Base-by-base conservation (phyloP, 2,888 invertebrate species). In the Drosophila borborema region DNA sequence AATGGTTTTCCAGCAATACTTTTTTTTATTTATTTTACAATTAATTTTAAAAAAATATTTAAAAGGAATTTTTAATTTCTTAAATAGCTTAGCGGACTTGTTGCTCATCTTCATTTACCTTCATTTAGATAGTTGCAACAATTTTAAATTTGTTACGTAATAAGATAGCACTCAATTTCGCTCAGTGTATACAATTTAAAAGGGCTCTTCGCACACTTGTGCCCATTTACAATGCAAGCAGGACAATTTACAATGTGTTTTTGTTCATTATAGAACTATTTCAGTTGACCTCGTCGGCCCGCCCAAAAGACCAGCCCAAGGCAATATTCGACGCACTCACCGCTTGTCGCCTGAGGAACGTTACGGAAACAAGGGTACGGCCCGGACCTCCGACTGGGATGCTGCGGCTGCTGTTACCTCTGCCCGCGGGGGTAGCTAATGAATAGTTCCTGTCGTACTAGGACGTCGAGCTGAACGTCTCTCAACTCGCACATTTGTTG, bases 161-260 rank as follows among this genome's bases (percentile, higher is more conserved):
- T 14, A 14, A 7, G 14, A 9, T 9, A 16, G 1, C 28, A 16
- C 10, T 2, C 2, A 6, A 28, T 80, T 88, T 76, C 16, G 56
- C 48, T 36, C 18, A 74, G 90, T 86, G 88, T 56, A 72, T 0
- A 0, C 23, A 14, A 34, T 62, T 64, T 63, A 43, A 28, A 62
- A 53, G 59, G 60, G 62, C 63, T 62, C 48, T 63, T 61, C 58
- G 74, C 67, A 80, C 90, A 85, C 77, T 85, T 87, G 88, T 78
- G 78, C 72, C 71, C 87, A 87, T 80, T 87, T 86, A 62, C 77
- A 73, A 77, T 86, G 77, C 83, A 83, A 69, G 80, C 80, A 89
- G 69, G 79, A 85, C 89, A 88, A 90, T 90, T 90, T 86, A 90
- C 90, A 86, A 86, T 86, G 90, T 86, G 90, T 90, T 90, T 88